Conservation (phyloP, 2,113 vertebrate species). For the Lota lota region DNA sequence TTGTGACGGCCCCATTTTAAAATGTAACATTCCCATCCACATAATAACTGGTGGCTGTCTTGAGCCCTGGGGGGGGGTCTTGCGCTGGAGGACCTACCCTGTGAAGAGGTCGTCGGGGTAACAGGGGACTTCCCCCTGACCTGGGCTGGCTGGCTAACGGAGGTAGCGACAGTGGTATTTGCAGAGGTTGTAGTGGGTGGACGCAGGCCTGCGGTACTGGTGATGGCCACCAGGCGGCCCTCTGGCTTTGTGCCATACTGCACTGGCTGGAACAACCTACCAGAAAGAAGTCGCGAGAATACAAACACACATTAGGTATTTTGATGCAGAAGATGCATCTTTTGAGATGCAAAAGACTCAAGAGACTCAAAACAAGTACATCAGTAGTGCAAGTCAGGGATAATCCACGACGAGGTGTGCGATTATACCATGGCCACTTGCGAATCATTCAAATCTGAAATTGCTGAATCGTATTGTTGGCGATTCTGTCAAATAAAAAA, state of each 20-base stretch:
- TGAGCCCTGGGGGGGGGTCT: background rate
- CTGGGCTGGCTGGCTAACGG: constrained; percentile 73
- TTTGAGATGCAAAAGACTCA: too few relatives aligned
- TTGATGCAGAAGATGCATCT: too few relatives aligned
- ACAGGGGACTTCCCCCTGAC: constrained; percentile 80
- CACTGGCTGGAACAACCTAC: constrained; percentile 87
- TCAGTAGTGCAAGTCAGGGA: too few relatives aligned
- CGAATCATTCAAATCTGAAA: too few relatives aligned
- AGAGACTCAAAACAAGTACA: too few relatives aligned
- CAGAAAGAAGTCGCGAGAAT: background rate
- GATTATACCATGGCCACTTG: too few relatives aligned
- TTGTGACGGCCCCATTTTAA: background rate
- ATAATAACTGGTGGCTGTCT: background rate
- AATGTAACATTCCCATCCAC: background rate
- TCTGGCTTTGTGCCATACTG: constrained; percentile 91
- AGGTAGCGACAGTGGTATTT: constrained; percentile 63
- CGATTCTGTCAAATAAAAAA: too few relatives aligned
- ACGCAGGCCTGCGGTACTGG: constrained; percentile 64
- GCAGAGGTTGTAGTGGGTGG: constrained; percentile 62
- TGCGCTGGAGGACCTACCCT: constrained; percentile 72
- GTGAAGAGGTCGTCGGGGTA: constrained; percentile 71
- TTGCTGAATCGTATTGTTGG: too few relatives aligned
- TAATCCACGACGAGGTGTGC: too few relatives aligned
- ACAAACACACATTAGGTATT: too few relatives aligned
- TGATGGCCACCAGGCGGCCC: constrained; percentile 79